phyloP scores from a whole-genome alignment of 2,113 vertebrate genomes.

The Larimichthys polyactis region DNA sequence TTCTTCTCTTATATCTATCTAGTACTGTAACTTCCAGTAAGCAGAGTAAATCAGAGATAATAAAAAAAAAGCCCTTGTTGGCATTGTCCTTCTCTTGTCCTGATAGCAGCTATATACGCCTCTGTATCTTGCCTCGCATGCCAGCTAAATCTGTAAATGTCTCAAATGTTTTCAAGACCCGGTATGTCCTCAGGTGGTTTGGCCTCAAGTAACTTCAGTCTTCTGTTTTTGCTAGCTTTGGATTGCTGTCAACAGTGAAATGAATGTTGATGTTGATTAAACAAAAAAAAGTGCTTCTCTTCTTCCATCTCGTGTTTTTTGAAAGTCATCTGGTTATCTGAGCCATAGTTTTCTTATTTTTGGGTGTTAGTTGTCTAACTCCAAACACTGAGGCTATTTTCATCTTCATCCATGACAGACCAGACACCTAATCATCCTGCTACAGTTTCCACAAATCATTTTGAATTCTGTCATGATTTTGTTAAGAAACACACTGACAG shows the following conservation, averaged over 20 bases:
- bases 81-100: slow-evolving; percentile 36
- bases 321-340: neutral
- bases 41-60: slow-evolving; percentile 21
- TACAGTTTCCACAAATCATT: neutral
- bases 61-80: neutral
- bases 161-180: neutral
- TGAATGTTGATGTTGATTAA: slow-evolving; percentile 21
- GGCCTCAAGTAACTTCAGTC: neutral
- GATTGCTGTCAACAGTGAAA: slow-evolving; percentile 40
- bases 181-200: slow-evolving; percentile 24
- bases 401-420: neutral
- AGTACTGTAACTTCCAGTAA: slow-evolving; percentile 9
- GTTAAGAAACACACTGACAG: neutral
- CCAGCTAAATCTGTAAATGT: slow-evolving; percentile 15
- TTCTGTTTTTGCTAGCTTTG: neutral
- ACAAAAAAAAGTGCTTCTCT: slow-evolving; percentile 1
- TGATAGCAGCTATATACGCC: slow-evolving; percentile 30
- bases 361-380: neutral
- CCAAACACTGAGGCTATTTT: slow-evolving; percentile 1
- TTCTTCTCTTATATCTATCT: neutral
- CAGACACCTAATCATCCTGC: neutral
- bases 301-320: neutral
- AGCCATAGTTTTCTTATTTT: slow-evolving; percentile 11
- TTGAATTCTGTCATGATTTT: neutral
- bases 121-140: neutral